Percentiles rank a stretch among this genome's conserved stretches.
phyloP scores from a whole-genome alignment of 2,797 vertebrate genomes.

The Otolemur crassicaudatus region DNA sequence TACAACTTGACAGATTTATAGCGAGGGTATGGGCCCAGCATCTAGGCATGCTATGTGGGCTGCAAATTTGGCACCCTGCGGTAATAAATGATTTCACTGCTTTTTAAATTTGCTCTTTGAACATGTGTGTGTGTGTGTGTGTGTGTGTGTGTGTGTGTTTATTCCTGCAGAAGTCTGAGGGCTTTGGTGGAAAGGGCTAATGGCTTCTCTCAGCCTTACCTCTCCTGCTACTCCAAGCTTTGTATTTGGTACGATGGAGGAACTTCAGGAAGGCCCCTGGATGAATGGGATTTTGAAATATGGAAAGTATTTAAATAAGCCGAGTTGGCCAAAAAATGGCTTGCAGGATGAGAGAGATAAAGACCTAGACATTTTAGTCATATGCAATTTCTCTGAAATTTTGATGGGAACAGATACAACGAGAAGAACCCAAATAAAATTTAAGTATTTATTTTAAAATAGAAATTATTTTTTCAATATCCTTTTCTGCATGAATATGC shows the following conservation, averaged over 20 bases:
- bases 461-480: neutral
- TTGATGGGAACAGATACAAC: neutral
- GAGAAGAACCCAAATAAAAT: neutral
- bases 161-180: neutral
- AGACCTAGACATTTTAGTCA: neutral
- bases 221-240: neutral
- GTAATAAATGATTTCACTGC: neutral
- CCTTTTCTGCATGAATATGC: neutral
- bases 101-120: conserved; percentile 38
- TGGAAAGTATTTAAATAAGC: neutral
- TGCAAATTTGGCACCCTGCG: neutral
- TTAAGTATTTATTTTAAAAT: neutral
- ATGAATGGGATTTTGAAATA: neutral
- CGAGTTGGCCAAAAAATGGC: neutral
- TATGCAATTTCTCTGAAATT: neutral
- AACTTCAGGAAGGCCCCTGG: neutral
- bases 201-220: neutral
- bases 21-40: neutral
- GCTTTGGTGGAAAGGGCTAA: neutral
- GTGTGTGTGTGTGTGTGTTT: neutral
- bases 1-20: neutral
- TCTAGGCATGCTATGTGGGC: neutral
- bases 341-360: neutral
- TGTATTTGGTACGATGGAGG: neutral
- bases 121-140: too few relatives aligned